A percentile compares a stretch with the other conserved stretches of the same genome.
Conservation (phyloP, 2,113 vertebrate species). For the Lamprologus callipterus region DNA sequence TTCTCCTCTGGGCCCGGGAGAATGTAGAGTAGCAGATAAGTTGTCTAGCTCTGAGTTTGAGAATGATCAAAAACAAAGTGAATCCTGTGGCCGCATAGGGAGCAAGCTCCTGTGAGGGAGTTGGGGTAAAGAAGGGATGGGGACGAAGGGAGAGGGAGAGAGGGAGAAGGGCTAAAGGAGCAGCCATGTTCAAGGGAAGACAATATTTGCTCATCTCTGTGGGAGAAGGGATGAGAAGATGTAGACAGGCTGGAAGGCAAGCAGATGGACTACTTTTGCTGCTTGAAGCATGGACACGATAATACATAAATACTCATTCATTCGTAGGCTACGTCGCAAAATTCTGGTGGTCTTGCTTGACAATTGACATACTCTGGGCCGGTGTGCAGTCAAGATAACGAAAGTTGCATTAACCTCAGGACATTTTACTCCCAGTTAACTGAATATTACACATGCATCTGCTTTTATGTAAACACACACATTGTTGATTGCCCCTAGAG, state of each 20-base stretch:
- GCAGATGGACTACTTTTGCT: not conserved
- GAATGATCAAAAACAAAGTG: slow-evolving; percentile 68
- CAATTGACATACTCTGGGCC: slow-evolving; percentile 20
- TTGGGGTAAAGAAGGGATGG: not conserved
- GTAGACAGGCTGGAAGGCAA: not conserved
- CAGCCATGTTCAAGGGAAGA: slow-evolving; percentile 6
- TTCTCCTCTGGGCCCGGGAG: slow-evolving; percentile 56
- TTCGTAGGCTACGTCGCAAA: not conserved
- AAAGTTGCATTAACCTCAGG: not conserved
- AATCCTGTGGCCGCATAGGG: slow-evolving; percentile 54
- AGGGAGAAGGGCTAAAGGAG: not conserved
- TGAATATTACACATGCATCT: not conserved
- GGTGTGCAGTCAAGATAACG: slow-evolving; percentile 19
- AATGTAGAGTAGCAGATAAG: slow-evolving; percentile 61
- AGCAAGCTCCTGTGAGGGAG: slow-evolving; percentile 30
- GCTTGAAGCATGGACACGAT: not conserved
- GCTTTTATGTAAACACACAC: not conserved
- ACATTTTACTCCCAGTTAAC: slow-evolving; percentile 1
- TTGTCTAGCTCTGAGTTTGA: slow-evolving; percentile 54
- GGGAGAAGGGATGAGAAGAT: not conserved
- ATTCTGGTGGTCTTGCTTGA: not conserved
- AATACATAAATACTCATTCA: not conserved
- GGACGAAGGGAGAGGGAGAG: not conserved
- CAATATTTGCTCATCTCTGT: slow-evolving; percentile 30
- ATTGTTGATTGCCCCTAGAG: not conserved